Conservation (phyloP, 2,113 vertebrate genomes). For the Hemicordylus capensis region DNA sequence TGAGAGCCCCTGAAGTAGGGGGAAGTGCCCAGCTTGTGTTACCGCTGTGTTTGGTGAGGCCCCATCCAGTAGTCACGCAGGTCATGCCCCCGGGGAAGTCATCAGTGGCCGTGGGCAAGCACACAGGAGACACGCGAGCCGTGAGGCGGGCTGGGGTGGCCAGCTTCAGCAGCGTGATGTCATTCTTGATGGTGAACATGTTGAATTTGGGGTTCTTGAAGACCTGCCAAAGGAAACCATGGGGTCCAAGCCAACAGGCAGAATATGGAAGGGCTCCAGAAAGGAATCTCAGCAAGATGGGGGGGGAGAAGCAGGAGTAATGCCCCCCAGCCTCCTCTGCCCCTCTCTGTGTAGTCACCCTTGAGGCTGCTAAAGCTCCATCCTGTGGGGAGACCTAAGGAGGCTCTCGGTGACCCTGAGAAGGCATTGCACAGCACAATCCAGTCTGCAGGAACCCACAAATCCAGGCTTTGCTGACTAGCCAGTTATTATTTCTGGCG, state of each 20-base stretch:
- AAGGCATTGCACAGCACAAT: slow-evolving; percentile 72
- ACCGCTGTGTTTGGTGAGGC: slow-evolving; percentile 79
- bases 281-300: neutral
- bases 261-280: neutral
- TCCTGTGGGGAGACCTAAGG: slow-evolving; percentile 76
- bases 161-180: slow-evolving; percentile 84
- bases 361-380: slow-evolving; percentile 80
- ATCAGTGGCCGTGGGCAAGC: slow-evolving; percentile 70
- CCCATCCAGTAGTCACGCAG: slow-evolving; percentile 86
- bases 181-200: slow-evolving; percentile 73
- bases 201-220: slow-evolving; percentile 81
- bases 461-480: no score
- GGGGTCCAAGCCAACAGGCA: neutral
- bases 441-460: no score
- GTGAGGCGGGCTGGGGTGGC: slow-evolving; percentile 68
- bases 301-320: neutral
- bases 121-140: slow-evolving; percentile 76
- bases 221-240: slow-evolving; percentile 64
- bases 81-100: slow-evolving; percentile 72
- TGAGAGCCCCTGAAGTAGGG: no score
- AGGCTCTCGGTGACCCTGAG: slow-evolving; percentile 68
- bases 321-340: neutral
- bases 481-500: no score
- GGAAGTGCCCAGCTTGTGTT: neutral
- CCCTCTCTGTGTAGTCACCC: slow-evolving; percentile 51